Percentiles rank a stretch among this genome's conserved stretches.
Conservation (phyloP, 2,113 vertebrate genomes). For the Hippopotamus amphibius region DNA sequence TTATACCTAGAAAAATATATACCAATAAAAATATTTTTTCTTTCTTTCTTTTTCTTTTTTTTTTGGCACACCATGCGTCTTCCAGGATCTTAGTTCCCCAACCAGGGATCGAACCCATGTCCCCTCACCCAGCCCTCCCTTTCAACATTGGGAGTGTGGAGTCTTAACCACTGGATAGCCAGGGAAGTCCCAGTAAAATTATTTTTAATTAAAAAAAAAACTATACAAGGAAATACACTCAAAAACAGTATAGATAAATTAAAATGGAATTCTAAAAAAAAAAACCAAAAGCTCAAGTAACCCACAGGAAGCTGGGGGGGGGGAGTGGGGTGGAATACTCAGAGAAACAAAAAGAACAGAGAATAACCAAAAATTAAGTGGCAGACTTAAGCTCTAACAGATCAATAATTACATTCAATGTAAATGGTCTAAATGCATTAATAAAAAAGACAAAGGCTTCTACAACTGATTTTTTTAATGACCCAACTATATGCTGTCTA, state of each 20-base stretch:
- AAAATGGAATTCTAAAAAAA: neutral
- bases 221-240: neutral
- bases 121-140: no score
- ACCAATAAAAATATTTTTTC: neutral
- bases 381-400: neutral
- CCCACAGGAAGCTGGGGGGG: neutral
- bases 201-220: neutral
- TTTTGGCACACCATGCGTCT: no score
- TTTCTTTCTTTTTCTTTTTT: no score
- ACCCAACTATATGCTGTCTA: neutral
- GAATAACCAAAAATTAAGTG: conserved; percentile 3
- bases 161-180: no score
- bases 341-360: neutral
- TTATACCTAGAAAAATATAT: neutral
- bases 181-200: neutral
- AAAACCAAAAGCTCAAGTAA: neutral
- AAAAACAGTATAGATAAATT: neutral
- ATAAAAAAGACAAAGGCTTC: conserved; percentile 30
- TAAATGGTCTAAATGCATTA: neutral
- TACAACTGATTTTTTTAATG: no score
- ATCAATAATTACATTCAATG: neutral
- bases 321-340: neutral
- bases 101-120: no score
- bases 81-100: no score
- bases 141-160: no score